A percentile compares a stretch with the other conserved stretches of the same genome.
These are phyloP conservation scores for Alauda arvensis DNA, from an alignment of 2,797 vertebrate species.

Conservation along the genomic window DNA sequence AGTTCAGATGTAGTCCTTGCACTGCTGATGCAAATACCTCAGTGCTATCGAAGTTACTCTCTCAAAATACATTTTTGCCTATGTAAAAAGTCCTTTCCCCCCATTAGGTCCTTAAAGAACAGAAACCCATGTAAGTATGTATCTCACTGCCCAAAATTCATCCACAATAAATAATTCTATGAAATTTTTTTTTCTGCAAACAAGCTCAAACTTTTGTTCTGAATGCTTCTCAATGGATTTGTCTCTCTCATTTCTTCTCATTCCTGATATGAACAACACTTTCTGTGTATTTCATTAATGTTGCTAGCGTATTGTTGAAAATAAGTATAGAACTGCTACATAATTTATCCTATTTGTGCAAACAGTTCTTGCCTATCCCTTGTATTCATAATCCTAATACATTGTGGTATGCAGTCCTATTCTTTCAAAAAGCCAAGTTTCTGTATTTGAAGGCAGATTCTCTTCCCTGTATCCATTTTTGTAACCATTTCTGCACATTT, in stretches of 20 bases:
- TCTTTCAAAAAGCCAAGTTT: not conserved
- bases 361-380: not conserved
- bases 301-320: not conserved
- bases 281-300: not conserved
- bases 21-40: constrained; percentile 25
- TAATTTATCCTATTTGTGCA: not conserved
- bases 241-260: not conserved
- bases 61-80: not conserved
- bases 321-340: not conserved
- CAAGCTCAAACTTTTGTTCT: not conserved
- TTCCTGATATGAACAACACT: not conserved
- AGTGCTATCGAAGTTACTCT: not conserved
- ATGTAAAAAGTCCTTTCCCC: not conserved
- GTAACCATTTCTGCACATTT: not conserved
- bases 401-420: not conserved
- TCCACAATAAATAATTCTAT: not conserved
- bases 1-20: constrained; percentile 27
- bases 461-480: not conserved
- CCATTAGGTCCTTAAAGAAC: not conserved
- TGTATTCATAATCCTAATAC: not conserved
- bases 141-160: not conserved
- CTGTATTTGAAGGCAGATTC: not conserved
- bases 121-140: not conserved
- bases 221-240: not conserved
- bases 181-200: not conserved